Conservation (phyloP, 2,113 vertebrate species). For the Otolemur garnettii region DNA sequence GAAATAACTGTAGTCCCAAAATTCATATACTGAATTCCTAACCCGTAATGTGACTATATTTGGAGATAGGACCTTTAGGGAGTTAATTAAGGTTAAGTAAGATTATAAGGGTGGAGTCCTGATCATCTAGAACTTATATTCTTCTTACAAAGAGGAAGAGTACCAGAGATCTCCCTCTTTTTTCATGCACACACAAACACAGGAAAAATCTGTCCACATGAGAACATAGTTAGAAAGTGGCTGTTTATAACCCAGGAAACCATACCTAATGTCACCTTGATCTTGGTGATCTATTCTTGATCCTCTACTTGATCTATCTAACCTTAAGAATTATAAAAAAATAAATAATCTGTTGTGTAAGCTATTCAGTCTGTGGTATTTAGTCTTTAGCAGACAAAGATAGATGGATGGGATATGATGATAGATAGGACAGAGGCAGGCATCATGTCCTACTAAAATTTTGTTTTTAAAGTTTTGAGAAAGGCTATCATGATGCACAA, state of each 20-base stretch:
- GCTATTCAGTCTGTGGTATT: neutral
- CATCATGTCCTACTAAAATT: neutral
- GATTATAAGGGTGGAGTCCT: neutral
- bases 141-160: neutral
- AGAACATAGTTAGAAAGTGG: neutral
- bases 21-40: neutral
- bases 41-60: neutral
- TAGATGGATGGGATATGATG: neutral
- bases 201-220: neutral
- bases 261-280: neutral
- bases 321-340: neutral
- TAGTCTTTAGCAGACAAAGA: neutral
- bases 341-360: neutral
- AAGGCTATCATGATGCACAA: neutral
- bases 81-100: neutral
- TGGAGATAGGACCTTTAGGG: neutral
- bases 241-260: neutral
- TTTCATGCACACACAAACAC: neutral
- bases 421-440: neutral
- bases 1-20: neutral
- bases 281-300: neutral
- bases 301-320: neutral
- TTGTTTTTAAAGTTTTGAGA: neutral
- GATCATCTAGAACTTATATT: neutral
- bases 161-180: neutral